Evolutionary conservation across 2,113 vertebrate species (phyloP), one percentile per base, ranked within the genome.

Genomic region (Benitochromis conjunctus): DNA sequence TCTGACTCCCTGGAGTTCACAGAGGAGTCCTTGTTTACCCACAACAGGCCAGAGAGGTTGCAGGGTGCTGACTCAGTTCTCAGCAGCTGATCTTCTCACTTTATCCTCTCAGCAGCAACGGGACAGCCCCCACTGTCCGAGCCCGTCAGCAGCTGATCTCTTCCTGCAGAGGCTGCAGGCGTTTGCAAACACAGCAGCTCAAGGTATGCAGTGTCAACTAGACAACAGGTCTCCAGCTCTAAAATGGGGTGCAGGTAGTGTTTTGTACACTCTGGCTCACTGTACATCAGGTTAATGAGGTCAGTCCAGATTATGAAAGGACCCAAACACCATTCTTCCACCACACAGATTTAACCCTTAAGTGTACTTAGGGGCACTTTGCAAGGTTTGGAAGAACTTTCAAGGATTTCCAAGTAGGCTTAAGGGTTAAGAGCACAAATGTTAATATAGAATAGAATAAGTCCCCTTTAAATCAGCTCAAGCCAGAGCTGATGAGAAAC

Each of bases 1-100:
- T 53, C 55, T 2, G 64, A 82, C 78, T 60, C 83, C 4, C 48
- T 6, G 48, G 60, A 79, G 53, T 41, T 86, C 87, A 86, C 78
- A 79, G 69, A 76, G 79, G 74, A 60, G 74, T 84, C 83, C 66
- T 82, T 91, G 86, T 93, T 92, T 91, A 89, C 83, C 54, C 78
- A 79, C 82, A 88, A 66, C 83, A 69, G 62, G 8, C 7, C 21
- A 3, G 69, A 79, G 81, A 85, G 38, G 66, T 80, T 86, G 38
- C 55, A 77, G 16, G 55, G 85, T 77, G 88, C 90, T 86, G 94
- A 93, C 83, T 91, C 82, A 79, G 83, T 24, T 26, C 21, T 13
- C n/a, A 19, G 41, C 19, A 86, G 66, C 90, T 83, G 82, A 85
- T 87, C 60, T 57, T 79, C 86, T 48, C 60, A n/a, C 46, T 41